These are phyloP conservation scores for Halcyon leucocephala DNA, from an alignment of 2,797 vertebrate species.

Conservation along the genomic window DNA sequence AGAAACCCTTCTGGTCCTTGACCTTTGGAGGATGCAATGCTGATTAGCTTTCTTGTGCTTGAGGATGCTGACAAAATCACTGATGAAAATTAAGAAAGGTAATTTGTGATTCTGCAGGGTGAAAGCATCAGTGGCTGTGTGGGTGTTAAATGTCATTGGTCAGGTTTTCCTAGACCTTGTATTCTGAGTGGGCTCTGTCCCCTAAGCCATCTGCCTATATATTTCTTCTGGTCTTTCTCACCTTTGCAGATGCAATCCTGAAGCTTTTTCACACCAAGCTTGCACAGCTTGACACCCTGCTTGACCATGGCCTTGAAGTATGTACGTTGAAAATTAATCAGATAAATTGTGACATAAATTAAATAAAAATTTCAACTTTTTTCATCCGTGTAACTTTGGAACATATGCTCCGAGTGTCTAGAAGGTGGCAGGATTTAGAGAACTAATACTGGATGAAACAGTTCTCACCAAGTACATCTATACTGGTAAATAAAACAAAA, in stretches of 20 bases:
- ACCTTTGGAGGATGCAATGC: neutral
- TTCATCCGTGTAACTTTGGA: neutral
- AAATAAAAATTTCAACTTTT: neutral
- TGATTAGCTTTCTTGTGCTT: neutral
- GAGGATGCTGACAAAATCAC: neutral
- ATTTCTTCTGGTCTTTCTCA: neutral
- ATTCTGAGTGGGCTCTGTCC: neutral
- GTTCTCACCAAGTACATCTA: neutral
- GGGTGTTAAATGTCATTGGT: neutral
- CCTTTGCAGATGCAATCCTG: neutral
- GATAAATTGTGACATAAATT: neutral
- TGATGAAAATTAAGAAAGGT: neutral
- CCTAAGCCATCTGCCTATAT: neutral
- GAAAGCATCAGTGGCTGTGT: neutral
- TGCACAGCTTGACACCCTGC: neutral
- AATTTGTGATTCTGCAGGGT: neutral
- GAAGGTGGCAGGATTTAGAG: neutral
- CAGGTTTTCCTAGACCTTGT: neutral
- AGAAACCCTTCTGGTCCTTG: neutral
- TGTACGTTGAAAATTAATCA: neutral
- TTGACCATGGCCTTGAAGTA: neutral
- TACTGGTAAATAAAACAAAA: neutral
- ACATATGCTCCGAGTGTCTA: neutral
- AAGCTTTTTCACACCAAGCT: neutral
- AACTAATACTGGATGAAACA: neutral